Conservation (phyloP, 2,113 vertebrate genomes). For the Egretta garzetta region DNA sequence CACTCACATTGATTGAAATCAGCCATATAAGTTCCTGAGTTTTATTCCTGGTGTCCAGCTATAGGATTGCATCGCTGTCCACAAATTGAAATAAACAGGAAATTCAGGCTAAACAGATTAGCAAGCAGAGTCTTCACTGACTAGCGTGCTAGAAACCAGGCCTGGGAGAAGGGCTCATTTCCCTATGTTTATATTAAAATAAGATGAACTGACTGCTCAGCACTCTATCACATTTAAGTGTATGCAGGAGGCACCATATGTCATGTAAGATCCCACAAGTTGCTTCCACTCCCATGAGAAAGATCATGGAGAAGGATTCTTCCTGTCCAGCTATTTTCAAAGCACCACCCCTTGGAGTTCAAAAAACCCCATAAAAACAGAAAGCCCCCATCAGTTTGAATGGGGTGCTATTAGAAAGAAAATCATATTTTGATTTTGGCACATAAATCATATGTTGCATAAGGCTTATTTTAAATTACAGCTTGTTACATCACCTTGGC, state of each 20-base stretch:
- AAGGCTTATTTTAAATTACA: background rate
- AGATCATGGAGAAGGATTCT: background rate
- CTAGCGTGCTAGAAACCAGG: background rate
- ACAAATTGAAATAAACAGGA: background rate
- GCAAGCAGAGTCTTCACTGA: background rate
- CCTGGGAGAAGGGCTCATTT: background rate
- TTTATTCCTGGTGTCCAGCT: background rate
- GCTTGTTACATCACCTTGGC: background rate
- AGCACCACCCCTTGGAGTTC: background rate
- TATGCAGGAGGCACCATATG: background rate
- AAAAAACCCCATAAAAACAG: background rate
- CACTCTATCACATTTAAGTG: background rate
- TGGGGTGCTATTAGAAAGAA: background rate
- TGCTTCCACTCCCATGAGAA: background rate
- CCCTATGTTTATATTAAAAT: background rate
- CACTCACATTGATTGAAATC: background rate
- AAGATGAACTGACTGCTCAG: background rate
- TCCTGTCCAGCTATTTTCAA: constrained; percentile 1
- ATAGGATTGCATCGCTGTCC: background rate
- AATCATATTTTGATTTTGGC: background rate
- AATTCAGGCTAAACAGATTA: background rate
- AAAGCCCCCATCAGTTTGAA: background rate
- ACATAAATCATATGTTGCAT: background rate
- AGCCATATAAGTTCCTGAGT: background rate
- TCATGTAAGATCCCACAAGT: background rate